A percentile compares a stretch with the other conserved stretches of the same genome.
These are phyloP conservation scores for Coregonus clupeaformis DNA, from an alignment of 2,113 vertebrate species.

Conservation along the genomic window DNA sequence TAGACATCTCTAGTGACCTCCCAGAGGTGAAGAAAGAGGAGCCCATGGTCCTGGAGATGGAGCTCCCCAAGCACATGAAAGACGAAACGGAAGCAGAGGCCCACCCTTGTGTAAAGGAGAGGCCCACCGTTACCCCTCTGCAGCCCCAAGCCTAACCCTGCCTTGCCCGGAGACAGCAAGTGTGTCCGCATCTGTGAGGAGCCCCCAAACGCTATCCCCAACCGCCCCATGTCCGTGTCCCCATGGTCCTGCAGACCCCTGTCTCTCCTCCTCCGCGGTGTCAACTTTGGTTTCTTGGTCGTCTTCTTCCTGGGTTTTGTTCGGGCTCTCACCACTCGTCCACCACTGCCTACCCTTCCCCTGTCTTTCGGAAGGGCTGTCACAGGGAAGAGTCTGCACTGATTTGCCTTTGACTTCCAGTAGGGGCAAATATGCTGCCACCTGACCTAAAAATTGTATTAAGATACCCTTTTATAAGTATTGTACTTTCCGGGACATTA, in stretches of 20 bases:
- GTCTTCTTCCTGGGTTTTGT: constrained; percentile 71
- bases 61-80: background rate
- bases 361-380: constrained; percentile 67
- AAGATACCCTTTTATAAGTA: no score
- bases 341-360: constrained; percentile 62
- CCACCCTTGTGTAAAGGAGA: constrained; percentile 18
- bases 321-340: constrained; percentile 66
- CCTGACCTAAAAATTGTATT: no score
- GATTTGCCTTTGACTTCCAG: no score
- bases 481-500: no score
- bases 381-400: background rate
- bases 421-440: no score
- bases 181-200: constrained; percentile 73
- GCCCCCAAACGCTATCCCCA: constrained; percentile 24
- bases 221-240: constrained; percentile 79
- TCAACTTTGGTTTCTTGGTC: constrained; percentile 70
- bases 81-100: constrained; percentile 18
- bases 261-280: constrained; percentile 72
- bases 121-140: background rate
- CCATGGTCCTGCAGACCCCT: constrained; percentile 46
- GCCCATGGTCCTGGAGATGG: background rate
- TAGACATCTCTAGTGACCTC: constrained; percentile 44
- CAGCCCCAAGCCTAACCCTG: constrained; percentile 20
- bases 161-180: constrained; percentile 60
- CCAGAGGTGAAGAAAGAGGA: constrained; percentile 13